These are phyloP conservation scores for Amblyjoppa fuscipennis DNA, from an alignment of 2,888 invertebrate species.

Conservation along the genomic window DNA sequence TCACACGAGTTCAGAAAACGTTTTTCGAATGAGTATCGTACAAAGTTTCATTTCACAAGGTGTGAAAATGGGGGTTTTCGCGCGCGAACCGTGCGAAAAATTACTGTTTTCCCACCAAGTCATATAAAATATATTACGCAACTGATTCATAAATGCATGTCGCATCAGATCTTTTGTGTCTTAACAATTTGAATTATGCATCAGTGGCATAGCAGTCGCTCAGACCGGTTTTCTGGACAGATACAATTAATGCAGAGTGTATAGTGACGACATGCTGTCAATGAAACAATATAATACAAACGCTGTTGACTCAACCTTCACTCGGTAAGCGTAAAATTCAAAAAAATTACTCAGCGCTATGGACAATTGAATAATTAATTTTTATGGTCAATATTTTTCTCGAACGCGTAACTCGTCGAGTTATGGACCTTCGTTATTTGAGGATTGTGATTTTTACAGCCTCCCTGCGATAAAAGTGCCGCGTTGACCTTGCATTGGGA, in stretches of 20 bases:
- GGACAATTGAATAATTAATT: not conserved
- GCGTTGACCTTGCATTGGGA: conserved; percentile 38
- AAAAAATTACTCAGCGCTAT: not conserved
- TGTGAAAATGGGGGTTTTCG: too few species aligned
- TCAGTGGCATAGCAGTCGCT: not conserved
- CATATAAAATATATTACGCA: not conserved
- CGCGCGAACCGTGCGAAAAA: too few species aligned
- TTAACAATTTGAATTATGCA: conserved; percentile 10
- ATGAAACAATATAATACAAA: not conserved
- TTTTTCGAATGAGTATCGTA: too few species aligned
- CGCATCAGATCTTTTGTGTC: not conserved
- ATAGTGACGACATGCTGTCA: not conserved
- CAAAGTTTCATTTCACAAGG: too few species aligned
- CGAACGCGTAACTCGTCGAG: not conserved
- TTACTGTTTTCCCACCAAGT: too few species aligned
- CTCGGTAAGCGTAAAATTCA: not conserved
- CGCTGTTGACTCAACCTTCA: not conserved
- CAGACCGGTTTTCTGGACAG: not conserved
- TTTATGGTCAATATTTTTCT: not conserved
- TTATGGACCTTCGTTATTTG: not conserved
- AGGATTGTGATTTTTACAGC: not conserved
- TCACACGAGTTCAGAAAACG: too few species aligned
- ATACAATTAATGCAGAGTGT: not conserved
- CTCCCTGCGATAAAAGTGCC: not conserved
- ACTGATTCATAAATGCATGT: not conserved